A percentile compares a stretch with the other conserved stretches of the same genome.
Evolutionary conservation across 2,888 invertebrate species (phyloP).

Genomic region (Cylloceria caligata): DNA sequence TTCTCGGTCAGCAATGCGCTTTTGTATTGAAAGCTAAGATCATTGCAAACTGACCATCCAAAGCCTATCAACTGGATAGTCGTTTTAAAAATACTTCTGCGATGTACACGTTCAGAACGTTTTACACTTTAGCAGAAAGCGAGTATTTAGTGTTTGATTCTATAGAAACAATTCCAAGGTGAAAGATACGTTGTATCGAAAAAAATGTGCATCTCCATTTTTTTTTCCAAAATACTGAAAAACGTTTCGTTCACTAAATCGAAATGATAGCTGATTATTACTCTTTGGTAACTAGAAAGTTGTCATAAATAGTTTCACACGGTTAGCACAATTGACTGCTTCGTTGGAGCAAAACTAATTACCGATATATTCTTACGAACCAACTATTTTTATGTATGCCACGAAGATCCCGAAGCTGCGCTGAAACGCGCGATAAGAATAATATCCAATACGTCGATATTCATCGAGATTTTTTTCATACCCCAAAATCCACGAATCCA

Average conservation of each 20-base stretch:
- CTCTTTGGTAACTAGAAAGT: not conserved
- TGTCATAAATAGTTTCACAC: not conserved
- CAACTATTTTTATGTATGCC: not conserved
- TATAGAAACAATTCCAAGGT: not conserved
- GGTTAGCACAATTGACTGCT: not conserved
- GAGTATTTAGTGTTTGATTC: not conserved
- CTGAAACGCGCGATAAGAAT: constrained; percentile 1
- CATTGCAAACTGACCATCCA: constrained; percentile 3
- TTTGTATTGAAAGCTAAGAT: constrained; percentile 11
- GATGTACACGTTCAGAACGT: not conserved
- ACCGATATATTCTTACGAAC: not conserved
- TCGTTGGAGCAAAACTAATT: not conserved
- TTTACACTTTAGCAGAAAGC: not conserved
- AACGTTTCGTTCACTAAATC: not conserved
- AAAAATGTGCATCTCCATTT: not conserved
- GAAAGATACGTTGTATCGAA: too few relatives aligned
- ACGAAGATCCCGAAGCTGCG: not conserved
- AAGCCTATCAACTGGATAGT: constrained; percentile 2
- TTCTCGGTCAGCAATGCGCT: constrained; percentile 7
- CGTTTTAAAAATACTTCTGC: not conserved
- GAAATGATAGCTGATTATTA: not conserved
- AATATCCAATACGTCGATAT: not conserved
- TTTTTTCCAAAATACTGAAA: not conserved
- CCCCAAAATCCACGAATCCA: not conserved
- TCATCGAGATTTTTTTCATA: not conserved